Evolutionary conservation across 2,888 invertebrate species (phyloP), one percentile per base, ranked within the genome.

Genomic region (Bembecia ichneumoniformis): DNA sequence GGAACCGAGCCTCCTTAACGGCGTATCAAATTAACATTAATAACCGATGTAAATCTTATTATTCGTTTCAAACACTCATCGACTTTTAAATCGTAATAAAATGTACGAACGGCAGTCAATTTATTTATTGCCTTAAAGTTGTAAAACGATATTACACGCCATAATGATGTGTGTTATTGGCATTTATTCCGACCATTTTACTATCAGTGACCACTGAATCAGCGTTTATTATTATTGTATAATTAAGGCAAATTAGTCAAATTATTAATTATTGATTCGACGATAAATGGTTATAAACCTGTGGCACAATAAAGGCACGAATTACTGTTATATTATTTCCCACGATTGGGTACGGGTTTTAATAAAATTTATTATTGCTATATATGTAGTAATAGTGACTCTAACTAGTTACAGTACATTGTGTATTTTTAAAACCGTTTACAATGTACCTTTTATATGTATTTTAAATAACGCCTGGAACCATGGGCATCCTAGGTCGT

Each of bases 31-130:
- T 82, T 74, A 75, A 71, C 72, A 74, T 77, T 80, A 82, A 81
- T 81, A 82, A 74, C 78, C 77, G 59, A 55, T 67, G 71, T 87
- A 83, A 86, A 87, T 86, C 82, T 28, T 84, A 83, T 83, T 82
- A 86, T 83, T 76, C 77, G 74, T 78, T 77, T 77, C 68, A 76
- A 80, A 74, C 79, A 82, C 71, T 82, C 82, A 77, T 82, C 79
- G 82, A 84, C 79, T 84, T 81, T 84, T 82, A 84, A 87, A 86
- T 86, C 77, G 82, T 81, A 84, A 86, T 87, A 86, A 86, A 86
- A 81, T 83, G 72, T 79, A 83, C 80, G 77, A 83, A 76, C 83
- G 75, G 82, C 83, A 83, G 82, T 83, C 80, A 81, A 82, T 83
- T 76, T 82, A 83, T 86, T 87, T 86, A 86, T 82, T 82, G 77